Base-by-base conservation (phyloP, 2,888 invertebrate genomes). In the Cataglyphis rosenhaueri region DNA sequence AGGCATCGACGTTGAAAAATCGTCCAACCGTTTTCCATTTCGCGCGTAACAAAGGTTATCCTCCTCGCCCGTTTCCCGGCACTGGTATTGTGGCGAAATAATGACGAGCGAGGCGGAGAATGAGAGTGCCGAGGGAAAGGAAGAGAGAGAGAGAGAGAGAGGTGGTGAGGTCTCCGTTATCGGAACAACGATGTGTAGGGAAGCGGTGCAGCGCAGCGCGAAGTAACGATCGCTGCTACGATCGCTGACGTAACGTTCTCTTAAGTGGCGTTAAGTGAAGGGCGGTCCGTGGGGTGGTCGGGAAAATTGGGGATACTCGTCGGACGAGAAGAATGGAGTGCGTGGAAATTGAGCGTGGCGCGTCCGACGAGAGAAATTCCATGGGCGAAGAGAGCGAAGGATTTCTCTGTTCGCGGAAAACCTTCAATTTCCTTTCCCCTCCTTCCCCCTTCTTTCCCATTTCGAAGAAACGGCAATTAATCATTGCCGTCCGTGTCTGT, bases 1-100 rank as follows among this genome's bases (percentile, higher is more conserved):
- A 65, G 55, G 81, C 71, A 83, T 83, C 81, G 81, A 83, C 83
- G 71, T 83, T 81, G 84, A 84, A 83, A 84, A 84, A 84, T 84
- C 65, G 84, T 84, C 70, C 64, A 68, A 76, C 66, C 73, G 70
- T 64, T 75, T 64, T 84, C 83, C 68, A 71, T 83, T 57, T 55
- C 83, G 61, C 73, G 44, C 71, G 35, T 75, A 79, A 79, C 78
- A 79, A 79, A 79, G 78, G 78, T 75, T 71, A 55, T 71, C 44
- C 82, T 65, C 59, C 62, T 55, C 41, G 38, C 48, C 64, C 83
- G 68, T 29, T 70, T 62, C 59, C 35, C 44, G 78, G 32, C 41
- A 35, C 59, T 35, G 78, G 78, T 79, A 79, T 79, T 79, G 78
- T 79, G 78, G 73, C 78, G 35, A 79, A 79, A 71, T 79, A 79